A percentile compares a stretch with the other conserved stretches of the same genome.
Conservation (phyloP, 2,797 vertebrate genomes). For the Catostomus latipinnis region DNA sequence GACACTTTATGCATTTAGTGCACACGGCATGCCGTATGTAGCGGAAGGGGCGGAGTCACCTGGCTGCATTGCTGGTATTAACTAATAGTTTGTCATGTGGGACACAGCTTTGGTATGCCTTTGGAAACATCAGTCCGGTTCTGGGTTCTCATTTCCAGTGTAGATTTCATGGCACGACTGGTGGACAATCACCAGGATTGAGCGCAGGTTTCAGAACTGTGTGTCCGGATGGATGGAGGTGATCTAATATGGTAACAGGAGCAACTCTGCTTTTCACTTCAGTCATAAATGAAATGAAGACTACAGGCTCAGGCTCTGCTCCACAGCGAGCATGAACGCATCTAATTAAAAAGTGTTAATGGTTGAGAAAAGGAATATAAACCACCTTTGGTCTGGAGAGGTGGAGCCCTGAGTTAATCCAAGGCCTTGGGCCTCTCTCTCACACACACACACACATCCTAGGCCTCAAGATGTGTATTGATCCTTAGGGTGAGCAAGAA, state of each 20-base stretch:
- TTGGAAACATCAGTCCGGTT: no score
- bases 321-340: not conserved
- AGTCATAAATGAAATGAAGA: slow-evolving; percentile 20
- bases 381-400: slow-evolving; percentile 60
- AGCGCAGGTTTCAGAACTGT: not conserved
- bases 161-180: not conserved
- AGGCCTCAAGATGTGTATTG: slow-evolving; percentile 69
- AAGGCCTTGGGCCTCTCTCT: slow-evolving; percentile 39
- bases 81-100: no score
- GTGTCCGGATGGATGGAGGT: not conserved
- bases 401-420: slow-evolving; percentile 53
- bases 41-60: no score
- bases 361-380: slow-evolving; percentile 60
- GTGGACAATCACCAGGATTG: not conserved
- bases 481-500: slow-evolving; percentile 66
- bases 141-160: not conserved
- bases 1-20: no score
- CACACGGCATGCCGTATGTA: no score
- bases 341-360: slow-evolving; percentile 83
- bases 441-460: slow-evolving; percentile 34
- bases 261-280: not conserved
- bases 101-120: no score
- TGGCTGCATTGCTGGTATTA: no score
- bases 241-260: slow-evolving; percentile 9
- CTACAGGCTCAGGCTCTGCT: slow-evolving; percentile 29